phyloP scores from a whole-genome alignment of 1,140 invertebrate genomes.

The Psix sp. region DNA sequence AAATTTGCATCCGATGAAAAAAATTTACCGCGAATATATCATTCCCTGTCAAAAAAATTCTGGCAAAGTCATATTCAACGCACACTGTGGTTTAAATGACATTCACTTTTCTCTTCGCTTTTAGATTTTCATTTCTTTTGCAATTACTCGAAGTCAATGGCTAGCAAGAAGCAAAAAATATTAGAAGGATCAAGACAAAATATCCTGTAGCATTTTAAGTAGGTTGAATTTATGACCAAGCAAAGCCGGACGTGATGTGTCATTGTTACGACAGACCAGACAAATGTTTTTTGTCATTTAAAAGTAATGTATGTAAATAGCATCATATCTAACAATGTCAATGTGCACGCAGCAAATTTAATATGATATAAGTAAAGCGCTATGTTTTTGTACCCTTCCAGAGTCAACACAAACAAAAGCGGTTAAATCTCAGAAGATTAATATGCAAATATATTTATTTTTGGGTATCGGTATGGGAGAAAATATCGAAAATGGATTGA shows the following conservation, averaged over 20 bases:
- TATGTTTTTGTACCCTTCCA: too few species aligned
- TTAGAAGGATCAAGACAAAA: conserved; percentile 14
- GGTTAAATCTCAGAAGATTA: conserved; percentile 7
- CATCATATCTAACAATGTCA: conserved; percentile 21
- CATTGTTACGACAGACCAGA: conserved; percentile 7
- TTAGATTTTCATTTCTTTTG: conserved; percentile 19
- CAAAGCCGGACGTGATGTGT: conserved; percentile 13
- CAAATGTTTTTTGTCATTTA: not conserved
- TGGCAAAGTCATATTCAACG: conserved; percentile 26
- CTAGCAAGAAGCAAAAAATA: conserved; percentile 29
- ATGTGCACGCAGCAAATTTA: too few species aligned
- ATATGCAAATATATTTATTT: too few species aligned
- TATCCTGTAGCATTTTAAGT: conserved; percentile 12
- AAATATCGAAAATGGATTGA: conserved; percentile 37
- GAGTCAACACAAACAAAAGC: too few species aligned
- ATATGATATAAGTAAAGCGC: too few species aligned
- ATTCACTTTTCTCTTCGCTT: conserved; percentile 30
- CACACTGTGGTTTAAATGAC: conserved; percentile 22
- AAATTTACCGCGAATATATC: conserved; percentile 21
- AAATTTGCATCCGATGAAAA: conserved; percentile 14
- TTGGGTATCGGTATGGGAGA: conserved; percentile 19
- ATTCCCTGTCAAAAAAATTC: conserved; percentile 20
- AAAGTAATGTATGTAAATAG: conserved; percentile 16
- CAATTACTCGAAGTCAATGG: conserved; percentile 22
- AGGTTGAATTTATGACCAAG: conserved; percentile 24